Evolutionary conservation across 2,797 vertebrate genomes (phyloP).

Genomic region (Echiichthys vipera): DNA sequence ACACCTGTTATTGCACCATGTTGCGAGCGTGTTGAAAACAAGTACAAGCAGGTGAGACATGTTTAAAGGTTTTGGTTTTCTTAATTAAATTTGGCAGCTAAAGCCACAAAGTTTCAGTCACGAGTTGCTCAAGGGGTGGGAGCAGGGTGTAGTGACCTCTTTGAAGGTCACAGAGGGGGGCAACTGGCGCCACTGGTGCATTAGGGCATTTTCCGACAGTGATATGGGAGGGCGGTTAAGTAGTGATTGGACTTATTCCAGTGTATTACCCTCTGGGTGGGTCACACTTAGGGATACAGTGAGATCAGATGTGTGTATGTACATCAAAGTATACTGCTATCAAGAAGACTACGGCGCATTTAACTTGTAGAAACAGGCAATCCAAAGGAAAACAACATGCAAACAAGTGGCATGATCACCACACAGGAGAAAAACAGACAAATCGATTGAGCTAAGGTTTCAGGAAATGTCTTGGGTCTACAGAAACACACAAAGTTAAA

Average conservation of each 20-base stretch:
- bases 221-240: too few relatives aligned
- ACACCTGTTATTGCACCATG: too few relatives aligned
- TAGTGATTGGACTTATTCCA: background rate
- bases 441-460: background rate
- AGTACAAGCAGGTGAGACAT: background rate
- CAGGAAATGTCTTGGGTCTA: background rate
- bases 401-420: background rate
- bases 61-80: slow-evolving; percentile 1
- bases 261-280: too few relatives aligned
- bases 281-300: too few relatives aligned
- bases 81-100: slow-evolving; percentile 24
- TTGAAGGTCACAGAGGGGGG: background rate
- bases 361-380: background rate
- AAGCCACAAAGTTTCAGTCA: slow-evolving; percentile 8
- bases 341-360: too few relatives aligned
- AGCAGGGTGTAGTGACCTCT: background rate
- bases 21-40: background rate
- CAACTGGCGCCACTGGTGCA: background rate
- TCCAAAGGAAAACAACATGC: background rate
- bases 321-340: background rate
- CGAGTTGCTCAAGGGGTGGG: background rate
- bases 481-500: background rate
- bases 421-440: too few relatives aligned
- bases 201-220: background rate
- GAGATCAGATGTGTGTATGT: background rate